Evolutionary conservation across 2,113 vertebrate genomes (phyloP), one percentile per base, ranked within the genome.

Genomic region (Seriola quinqueradiata): DNA sequence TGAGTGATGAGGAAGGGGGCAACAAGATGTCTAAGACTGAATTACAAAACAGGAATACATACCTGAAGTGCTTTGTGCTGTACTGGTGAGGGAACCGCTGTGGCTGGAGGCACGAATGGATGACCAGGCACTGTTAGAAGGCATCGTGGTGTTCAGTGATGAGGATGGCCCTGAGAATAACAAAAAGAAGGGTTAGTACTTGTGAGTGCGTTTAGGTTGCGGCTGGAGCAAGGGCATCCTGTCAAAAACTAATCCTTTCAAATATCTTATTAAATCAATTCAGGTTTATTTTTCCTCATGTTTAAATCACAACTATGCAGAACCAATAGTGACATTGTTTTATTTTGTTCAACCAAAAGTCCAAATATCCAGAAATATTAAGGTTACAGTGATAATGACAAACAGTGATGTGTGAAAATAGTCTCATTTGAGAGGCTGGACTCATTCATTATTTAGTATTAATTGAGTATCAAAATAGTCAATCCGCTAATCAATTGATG

Each of bases 121-220:
- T 97, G 98, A 98, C 98, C 98, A 99, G 98, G 98, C 98, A 99
- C 98, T 99, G 97, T 97, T 99, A 96, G 98, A 99, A 99, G 98
- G 98, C 98, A 99, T 99, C 97, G 97, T 97, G 98, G 98, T 99
- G 98, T 99, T 99, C 95, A 99, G 95, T 97, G 98, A 99, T 99
- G 98, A 99, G 97, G 98, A 98, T 96, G 97, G 97, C 97, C 98
- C 98, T 99, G 55, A 5, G n/a, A 44, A 46, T 79, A 9, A 57
- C 9, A 82, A n/a, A 63, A 10, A 81, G 16, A 42, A 5, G 13
- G 16, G 23, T 79, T 28, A 80, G 11, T 34, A 50, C 3, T 8
- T 14, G 40, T 23, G 5, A 54, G 4, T 17, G 14, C 7, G 3
- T 19, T 70, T 25, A 40, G 14, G 28, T 34, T 32, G 64, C 9